Evolutionary conservation across 2,888 invertebrate species (phyloP).

Genomic region (Zhuqinia jingwanae): DNA sequence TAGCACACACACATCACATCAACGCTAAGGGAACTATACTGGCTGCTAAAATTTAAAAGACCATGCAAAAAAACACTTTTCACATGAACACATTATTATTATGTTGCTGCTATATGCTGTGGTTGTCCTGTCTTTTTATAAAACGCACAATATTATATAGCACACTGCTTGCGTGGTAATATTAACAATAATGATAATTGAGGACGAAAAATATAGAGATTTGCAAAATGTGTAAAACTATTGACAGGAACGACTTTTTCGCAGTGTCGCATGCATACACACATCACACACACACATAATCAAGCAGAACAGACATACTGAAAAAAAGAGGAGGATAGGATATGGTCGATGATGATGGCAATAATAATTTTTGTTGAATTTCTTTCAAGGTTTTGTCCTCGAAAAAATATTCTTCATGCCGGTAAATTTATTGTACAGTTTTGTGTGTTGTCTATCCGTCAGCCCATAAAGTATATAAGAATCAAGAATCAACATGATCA

Average conservation of each 20-base stretch:
- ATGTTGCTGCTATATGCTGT: no score
- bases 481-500: background rate
- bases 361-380: slow-evolving; percentile 40
- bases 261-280: background rate
- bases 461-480: background rate
- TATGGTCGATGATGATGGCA: slow-evolving; percentile 29
- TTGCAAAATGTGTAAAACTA: slow-evolving; percentile 4
- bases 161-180: no score
- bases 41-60: no score
- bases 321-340: slow-evolving; percentile 42
- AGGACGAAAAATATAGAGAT: background rate
- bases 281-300: background rate
- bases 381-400: slow-evolving; percentile 63
- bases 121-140: no score
- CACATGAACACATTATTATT: no score
- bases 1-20: no score
- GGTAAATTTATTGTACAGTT: slow-evolving; percentile 20
- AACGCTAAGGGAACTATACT: no score
- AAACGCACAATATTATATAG: background rate
- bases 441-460: background rate
- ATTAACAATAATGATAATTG: background rate
- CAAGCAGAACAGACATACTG: background rate
- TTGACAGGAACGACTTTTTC: slow-evolving; percentile 28
- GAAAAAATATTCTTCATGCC: slow-evolving; percentile 40
- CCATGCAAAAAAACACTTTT: background rate